Conservation (phyloP, 2,888 invertebrate species). For the Andricus quercusramuli region DNA sequence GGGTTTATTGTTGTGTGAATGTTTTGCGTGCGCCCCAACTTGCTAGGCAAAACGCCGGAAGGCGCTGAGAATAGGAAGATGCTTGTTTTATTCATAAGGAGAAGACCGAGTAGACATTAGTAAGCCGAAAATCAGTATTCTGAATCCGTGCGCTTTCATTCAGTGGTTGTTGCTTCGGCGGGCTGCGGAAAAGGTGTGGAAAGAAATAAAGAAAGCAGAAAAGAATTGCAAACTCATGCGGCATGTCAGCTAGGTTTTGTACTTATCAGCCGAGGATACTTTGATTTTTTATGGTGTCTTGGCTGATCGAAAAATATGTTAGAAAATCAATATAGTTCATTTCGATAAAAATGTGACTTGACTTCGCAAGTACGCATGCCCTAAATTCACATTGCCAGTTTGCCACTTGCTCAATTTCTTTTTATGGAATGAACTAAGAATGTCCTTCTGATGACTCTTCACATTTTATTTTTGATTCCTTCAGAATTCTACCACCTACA, state of each 20-base stretch:
- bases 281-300: not conserved
- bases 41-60: not conserved
- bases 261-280: not conserved
- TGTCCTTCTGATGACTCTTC: too few species aligned
- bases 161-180: slow-evolving; percentile 46
- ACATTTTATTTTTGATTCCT: too few species aligned
- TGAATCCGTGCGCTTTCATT: slow-evolving; percentile 58
- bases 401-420: too few species aligned
- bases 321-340: too few species aligned
- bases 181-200: too few species aligned
- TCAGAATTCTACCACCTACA: too few species aligned
- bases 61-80: not conserved
- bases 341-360: too few species aligned
- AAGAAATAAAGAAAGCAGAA: not conserved
- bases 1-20: slow-evolving; percentile 2
- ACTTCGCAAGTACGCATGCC: too few species aligned
- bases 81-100: slow-evolving; percentile 66
- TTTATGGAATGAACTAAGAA: too few species aligned
- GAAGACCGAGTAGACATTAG: slow-evolving; percentile 50
- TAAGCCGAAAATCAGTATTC: slow-evolving; percentile 67
- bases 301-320: not conserved
- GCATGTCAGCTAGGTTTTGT: not conserved
- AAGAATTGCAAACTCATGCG: not conserved
- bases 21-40: slow-evolving; percentile 2
- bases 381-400: too few species aligned